Conservation (phyloP, 2,888 invertebrate species). For the Seira ritae region DNA sequence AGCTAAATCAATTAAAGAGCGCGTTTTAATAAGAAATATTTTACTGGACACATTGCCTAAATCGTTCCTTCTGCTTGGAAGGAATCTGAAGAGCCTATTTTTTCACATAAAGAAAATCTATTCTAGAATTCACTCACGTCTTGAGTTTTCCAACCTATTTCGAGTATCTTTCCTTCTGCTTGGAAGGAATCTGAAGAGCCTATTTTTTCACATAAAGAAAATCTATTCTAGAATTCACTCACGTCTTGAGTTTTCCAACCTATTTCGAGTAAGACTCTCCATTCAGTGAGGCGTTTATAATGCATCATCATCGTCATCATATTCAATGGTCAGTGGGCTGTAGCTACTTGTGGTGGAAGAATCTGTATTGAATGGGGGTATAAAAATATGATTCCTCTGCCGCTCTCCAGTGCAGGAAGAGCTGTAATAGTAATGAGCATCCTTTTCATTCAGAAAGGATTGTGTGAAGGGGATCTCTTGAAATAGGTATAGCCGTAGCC, state of each 20-base stretch:
- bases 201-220: neutral
- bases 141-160: constrained; percentile 8
- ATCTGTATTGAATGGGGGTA: constrained; percentile 28
- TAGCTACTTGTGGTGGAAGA: neutral
- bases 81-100: neutral
- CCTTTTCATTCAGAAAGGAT: no score
- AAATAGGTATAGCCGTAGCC: no score
- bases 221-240: constrained; percentile 7
- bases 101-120: neutral
- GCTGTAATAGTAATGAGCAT: neutral
- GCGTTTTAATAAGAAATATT: no score
- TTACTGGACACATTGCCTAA: no score
- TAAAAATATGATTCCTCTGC: neutral
- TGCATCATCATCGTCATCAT: no score
- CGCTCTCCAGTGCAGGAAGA: neutral
- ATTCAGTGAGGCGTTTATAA: neutral
- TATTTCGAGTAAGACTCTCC: neutral
- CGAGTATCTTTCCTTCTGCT: neutral
- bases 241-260: constrained; percentile 9
- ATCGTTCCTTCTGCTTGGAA: no score
- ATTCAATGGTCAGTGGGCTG: neutral
- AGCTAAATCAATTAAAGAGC: no score
- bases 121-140: constrained; percentile 1
- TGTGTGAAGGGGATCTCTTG: no score
- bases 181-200: neutral